phyloP scores from a whole-genome alignment of 1,140 invertebrate species.

The Lerema accius region DNA sequence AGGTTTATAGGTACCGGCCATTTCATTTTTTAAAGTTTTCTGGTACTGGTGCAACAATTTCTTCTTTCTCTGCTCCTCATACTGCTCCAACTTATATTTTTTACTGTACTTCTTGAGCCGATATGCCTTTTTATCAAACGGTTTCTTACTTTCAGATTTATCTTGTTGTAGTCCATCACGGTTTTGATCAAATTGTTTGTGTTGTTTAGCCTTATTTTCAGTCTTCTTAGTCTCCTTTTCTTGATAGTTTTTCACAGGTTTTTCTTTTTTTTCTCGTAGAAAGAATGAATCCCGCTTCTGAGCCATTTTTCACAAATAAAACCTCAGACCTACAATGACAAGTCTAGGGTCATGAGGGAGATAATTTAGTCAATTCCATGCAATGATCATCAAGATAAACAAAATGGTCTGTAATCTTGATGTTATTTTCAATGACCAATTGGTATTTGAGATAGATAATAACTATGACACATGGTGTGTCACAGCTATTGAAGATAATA shows the following conservation, averaged over 20 bases:
- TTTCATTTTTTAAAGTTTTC: slow-evolving; percentile 82
- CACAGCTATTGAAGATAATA: background rate
- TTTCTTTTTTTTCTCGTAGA: slow-evolving; percentile 50
- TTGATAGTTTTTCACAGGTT: slow-evolving; percentile 36
- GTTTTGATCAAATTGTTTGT: slow-evolving; percentile 53
- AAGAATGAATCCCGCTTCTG: slow-evolving; percentile 65
- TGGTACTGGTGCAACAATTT: slow-evolving; percentile 81
- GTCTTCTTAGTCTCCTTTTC: slow-evolving; percentile 37
- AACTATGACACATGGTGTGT: background rate
- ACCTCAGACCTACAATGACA: slow-evolving; percentile 75
- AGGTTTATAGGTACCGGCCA: slow-evolving; percentile 61
- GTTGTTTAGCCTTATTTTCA: slow-evolving; percentile 42
- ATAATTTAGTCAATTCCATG: slow-evolving; percentile 26
- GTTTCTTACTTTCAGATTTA: slow-evolving; percentile 63
- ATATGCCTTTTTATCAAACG: slow-evolving; percentile 86
- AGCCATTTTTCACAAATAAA: slow-evolving; percentile 58
- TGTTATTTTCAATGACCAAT: background rate
- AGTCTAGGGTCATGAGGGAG: slow-evolving; percentile 65
- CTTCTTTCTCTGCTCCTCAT: slow-evolving; percentile 85
- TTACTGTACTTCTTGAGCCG: slow-evolving; percentile 86
- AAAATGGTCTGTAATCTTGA: background rate
- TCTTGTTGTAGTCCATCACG: slow-evolving; percentile 39
- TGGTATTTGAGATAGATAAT: background rate
- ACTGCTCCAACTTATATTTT: slow-evolving; percentile 86
- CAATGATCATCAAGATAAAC: background rate